phyloP scores from a whole-genome alignment of 2,113 vertebrate species.

The Nothoprocta perdicaria region DNA sequence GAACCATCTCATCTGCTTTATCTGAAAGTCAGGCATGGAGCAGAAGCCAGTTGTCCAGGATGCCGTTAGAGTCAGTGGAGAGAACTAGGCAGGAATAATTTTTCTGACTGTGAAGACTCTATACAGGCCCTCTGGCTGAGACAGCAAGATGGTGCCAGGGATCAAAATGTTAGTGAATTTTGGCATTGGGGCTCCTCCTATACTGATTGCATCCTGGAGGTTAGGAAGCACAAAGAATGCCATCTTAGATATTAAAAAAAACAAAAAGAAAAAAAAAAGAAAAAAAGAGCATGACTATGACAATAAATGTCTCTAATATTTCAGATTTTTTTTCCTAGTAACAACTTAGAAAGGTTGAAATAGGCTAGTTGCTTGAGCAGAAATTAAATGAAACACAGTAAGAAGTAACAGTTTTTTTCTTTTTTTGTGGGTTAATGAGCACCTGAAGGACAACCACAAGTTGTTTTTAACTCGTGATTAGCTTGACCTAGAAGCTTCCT shows the following conservation, averaged over 20 bases:
- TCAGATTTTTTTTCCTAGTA: background rate
- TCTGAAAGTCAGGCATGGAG: background rate
- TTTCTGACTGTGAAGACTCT: background rate
- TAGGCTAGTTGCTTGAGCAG: constrained; percentile 38
- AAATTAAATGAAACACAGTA: constrained; percentile 47
- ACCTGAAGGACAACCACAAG: constrained; percentile 38
- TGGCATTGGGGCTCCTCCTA: background rate
- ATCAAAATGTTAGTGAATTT: background rate
- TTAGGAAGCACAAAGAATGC: background rate
- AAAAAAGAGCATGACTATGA: background rate
- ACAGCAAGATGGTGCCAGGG: background rate
- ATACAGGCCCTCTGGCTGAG: background rate
- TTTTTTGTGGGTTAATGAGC: constrained; percentile 53
- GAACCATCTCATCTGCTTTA: background rate
- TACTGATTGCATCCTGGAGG: background rate
- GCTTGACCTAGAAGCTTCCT: constrained; percentile 52
- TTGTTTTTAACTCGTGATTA: constrained; percentile 54
- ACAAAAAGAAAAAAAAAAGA: background rate
- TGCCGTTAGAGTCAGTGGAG: background rate
- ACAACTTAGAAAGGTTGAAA: constrained; percentile 25
- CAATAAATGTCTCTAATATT: constrained; percentile 5
- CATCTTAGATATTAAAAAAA: background rate
- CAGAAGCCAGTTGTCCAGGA: background rate
- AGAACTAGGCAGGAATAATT: background rate
- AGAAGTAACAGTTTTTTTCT: constrained; percentile 38